Conservation (phyloP, 2,113 vertebrate genomes). For the Protobothrops mucrosquamatus region DNA sequence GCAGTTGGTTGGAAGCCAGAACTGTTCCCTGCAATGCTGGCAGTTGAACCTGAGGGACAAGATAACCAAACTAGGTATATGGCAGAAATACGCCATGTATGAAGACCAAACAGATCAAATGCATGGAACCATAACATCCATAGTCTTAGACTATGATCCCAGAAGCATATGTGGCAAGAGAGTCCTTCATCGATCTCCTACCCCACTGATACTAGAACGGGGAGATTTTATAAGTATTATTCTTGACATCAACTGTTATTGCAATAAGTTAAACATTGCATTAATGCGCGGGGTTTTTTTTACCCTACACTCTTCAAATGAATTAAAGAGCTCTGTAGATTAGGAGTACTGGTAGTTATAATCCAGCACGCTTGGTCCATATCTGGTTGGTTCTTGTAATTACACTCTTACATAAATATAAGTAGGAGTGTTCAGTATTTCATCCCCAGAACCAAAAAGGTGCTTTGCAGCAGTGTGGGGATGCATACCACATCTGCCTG, state of each 20-base stretch:
- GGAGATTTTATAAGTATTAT: background rate
- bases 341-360: background rate
- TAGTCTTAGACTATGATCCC: background rate
- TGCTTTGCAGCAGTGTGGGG: background rate
- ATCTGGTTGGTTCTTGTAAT: background rate
- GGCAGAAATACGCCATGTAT: background rate
- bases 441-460: background rate
- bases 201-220: background rate
- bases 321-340: background rate
- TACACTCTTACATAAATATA: background rate
- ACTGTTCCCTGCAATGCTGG: background rate
- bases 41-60: conserved; percentile 23
- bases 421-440: background rate
- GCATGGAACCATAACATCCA: background rate
- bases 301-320: background rate
- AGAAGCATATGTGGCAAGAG: background rate
- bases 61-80: fast-evolving
- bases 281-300: background rate
- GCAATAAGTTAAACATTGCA: background rate
- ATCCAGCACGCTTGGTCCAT: background rate
- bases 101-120: background rate
- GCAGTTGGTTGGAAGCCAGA: background rate
- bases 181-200: background rate
- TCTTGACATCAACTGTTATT: background rate
- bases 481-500: background rate